Evolutionary conservation across 2,113 vertebrate species (phyloP).

Genomic region (Corydoras sp.): DNA sequence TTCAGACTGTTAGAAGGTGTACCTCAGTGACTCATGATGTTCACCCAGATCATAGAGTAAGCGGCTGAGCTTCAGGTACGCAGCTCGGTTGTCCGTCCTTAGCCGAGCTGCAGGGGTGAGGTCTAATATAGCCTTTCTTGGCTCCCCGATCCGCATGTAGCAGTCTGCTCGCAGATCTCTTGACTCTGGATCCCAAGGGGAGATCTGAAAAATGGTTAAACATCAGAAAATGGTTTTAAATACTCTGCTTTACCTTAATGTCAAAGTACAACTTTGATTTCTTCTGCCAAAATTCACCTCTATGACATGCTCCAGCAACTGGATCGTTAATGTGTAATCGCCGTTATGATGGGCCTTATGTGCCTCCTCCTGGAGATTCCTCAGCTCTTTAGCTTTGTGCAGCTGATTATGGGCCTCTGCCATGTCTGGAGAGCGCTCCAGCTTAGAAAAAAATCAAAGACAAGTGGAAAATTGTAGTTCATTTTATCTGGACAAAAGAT

Average conservation of each 20-base stretch:
- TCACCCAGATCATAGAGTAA: conserved; percentile 73
- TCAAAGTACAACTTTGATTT: not conserved
- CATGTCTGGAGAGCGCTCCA: conserved; percentile 61
- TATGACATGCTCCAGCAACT: conserved; percentile 64
- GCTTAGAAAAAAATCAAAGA: conserved; percentile 45
- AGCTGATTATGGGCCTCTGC: conserved; percentile 68
- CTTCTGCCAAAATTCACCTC: conserved; percentile 56
- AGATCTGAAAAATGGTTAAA: conserved; percentile 53
- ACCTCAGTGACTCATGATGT: conserved; percentile 74
- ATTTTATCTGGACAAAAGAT: no score
- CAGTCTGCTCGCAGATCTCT: conserved; percentile 75
- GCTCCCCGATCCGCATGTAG: conserved; percentile 68
- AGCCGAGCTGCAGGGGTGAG: conserved; percentile 68
- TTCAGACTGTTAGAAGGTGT: not conserved
- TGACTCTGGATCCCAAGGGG: conserved; percentile 72
- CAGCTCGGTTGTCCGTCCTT: conserved; percentile 73
- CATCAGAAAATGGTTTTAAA: not conserved
- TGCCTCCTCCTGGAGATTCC: conserved; percentile 63
- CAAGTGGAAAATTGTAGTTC: not conserved
- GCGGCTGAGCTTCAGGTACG: conserved; percentile 71
- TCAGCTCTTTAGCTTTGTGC: conserved; percentile 59
- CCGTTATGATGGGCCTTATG: conserved; percentile 57
- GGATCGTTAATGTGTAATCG: conserved; percentile 60
- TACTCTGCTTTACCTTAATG: not conserved
- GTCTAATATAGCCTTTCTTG: conserved; percentile 72